These are phyloP conservation scores for Elysia crispata DNA, from an alignment of 2,888 invertebrate species.

Conservation along the genomic window DNA sequence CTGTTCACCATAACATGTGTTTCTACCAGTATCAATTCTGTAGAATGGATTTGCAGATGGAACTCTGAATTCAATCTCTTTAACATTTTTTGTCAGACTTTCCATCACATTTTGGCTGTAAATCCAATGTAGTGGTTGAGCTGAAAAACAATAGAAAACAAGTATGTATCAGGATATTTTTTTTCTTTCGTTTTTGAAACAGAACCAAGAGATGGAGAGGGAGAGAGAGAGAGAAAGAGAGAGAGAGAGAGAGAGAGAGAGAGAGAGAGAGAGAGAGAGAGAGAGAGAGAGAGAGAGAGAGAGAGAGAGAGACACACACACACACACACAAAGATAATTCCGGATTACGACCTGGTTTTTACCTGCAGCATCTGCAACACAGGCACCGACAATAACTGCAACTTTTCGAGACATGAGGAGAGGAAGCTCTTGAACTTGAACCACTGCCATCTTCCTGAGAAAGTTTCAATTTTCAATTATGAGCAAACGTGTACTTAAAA, in stretches of 20 bases:
- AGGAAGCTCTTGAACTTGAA: no score
- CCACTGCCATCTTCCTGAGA: no score
- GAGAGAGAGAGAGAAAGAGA: not conserved
- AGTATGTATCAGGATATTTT: no score
- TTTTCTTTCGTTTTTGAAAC: no score
- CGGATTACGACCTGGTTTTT: no score
- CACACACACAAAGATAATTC: no score
- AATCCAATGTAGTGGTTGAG: slow-evolving; percentile 70
- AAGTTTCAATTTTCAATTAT: no score
- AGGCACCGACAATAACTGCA: slow-evolving; percentile 56
- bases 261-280: slow-evolving; percentile 10
- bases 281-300: not conserved
- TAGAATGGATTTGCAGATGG: slow-evolving; percentile 71
- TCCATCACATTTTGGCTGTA: slow-evolving; percentile 65
- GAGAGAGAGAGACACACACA: not conserved
- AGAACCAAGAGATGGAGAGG: not conserved
- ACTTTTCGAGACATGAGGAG: slow-evolving; percentile 42
- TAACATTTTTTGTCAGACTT: slow-evolving; percentile 54
- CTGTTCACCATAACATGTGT: slow-evolving; percentile 71
- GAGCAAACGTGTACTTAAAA: no score
- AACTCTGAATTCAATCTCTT: slow-evolving; percentile 67
- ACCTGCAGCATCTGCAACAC: slow-evolving; percentile 61
- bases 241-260: slow-evolving; percentile 12
- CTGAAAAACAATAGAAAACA: slow-evolving; percentile 49
- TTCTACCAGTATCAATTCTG: slow-evolving; percentile 57